Conservation (phyloP, 2,797 vertebrate genomes). For the Poecilia velifera region DNA sequence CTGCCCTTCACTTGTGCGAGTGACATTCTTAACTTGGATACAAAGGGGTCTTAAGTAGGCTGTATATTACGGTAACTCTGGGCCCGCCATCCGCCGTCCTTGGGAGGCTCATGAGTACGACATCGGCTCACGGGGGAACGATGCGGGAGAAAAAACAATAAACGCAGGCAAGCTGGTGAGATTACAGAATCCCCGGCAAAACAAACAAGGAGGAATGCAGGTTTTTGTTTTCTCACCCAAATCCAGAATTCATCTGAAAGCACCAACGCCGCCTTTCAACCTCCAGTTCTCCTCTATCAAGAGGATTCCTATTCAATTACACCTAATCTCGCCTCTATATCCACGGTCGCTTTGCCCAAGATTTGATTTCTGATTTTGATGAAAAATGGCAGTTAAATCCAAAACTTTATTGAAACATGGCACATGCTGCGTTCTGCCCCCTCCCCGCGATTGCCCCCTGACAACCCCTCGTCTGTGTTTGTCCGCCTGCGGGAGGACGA, state of each 20-base stretch:
- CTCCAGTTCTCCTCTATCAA: constrained; percentile 5
- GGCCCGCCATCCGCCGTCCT: constrained; percentile 51
- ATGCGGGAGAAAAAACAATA: constrained; percentile 49
- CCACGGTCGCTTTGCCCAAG: constrained; percentile 35
- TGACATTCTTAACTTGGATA: constrained; percentile 59
- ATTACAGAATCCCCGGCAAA: constrained; percentile 32
- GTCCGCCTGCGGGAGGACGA: constrained; percentile 54
- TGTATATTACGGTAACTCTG: constrained; percentile 42
- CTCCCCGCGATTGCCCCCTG: background rate
- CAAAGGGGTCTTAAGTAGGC: constrained; percentile 49
- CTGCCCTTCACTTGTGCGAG: constrained; percentile 55
- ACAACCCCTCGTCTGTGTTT: constrained; percentile 28
- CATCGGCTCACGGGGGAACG: constrained; percentile 40
- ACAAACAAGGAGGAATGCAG: constrained; percentile 36
- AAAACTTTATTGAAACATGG: constrained; percentile 43
- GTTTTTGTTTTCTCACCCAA: constrained; percentile 21
- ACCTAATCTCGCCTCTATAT: constrained; percentile 44
- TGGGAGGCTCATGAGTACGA: constrained; percentile 51
- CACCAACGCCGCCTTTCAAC: constrained; percentile 19
- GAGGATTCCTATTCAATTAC: constrained; percentile 59
- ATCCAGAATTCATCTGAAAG: constrained; percentile 41
- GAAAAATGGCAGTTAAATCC: constrained; percentile 44
- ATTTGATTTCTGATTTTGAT: constrained; percentile 56
- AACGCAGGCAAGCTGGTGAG: constrained; percentile 27
- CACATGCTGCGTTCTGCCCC: constrained; percentile 5